These are phyloP conservation scores for Tapirus indicus DNA, from an alignment of 2,797 vertebrate species.

Conservation along the genomic window DNA sequence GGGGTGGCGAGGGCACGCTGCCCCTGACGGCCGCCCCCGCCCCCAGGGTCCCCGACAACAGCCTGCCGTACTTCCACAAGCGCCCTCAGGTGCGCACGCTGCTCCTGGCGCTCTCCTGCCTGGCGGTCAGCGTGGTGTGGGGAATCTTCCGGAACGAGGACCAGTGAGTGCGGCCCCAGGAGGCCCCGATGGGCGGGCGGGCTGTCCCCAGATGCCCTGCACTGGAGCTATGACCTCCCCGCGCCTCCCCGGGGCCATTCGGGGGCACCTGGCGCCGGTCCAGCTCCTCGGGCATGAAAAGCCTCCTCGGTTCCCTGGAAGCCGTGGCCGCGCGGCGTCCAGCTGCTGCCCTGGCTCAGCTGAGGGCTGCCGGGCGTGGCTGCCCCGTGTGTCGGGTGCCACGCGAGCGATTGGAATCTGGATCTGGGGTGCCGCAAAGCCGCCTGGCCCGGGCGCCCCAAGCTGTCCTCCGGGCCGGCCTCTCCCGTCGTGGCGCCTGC, in stretches of 20 bases:
- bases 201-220: not conserved
- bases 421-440: not conserved
- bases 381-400: not conserved
- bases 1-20: not conserved
- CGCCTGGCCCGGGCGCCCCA: rapidly evolving
- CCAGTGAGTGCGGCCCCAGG: conserved; percentile 91
- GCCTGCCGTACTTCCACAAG: conserved; percentile 96
- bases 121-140: conserved; percentile 94
- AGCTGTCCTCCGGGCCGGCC: not conserved
- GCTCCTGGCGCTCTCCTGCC: conserved; percentile 92
- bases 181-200: not conserved
- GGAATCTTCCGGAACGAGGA: conserved; percentile 97
- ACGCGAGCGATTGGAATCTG: not conserved
- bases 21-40: not conserved
- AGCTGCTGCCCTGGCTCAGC: not conserved
- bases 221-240: not conserved
- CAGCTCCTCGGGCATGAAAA: not conserved
- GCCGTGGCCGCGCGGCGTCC: not conserved
- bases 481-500: not conserved
- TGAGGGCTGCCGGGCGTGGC: not conserved
- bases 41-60: conserved; percentile 95
- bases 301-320: not conserved
- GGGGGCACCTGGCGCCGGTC: not conserved
- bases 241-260: rapidly evolving
- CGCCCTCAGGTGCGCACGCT: conserved; percentile 94